These are phyloP conservation scores for Xenus cinereus DNA, from an alignment of 2,113 vertebrate genomes.

Conservation along the genomic window DNA sequence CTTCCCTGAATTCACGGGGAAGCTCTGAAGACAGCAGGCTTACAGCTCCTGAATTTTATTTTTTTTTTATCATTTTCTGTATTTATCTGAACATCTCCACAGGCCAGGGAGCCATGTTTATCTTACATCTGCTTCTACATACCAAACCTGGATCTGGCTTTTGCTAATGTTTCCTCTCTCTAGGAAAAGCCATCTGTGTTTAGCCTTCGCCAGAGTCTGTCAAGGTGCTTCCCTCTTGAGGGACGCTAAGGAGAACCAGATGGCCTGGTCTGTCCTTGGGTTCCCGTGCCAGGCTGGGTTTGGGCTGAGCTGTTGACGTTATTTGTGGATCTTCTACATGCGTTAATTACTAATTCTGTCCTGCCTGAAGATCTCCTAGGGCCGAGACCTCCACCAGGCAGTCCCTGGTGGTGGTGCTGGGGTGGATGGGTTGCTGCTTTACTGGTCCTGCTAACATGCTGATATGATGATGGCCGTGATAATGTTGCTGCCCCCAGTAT, in stretches of 20 bases:
- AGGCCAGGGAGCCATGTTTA: neutral
- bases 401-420: neutral
- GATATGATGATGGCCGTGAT: neutral
- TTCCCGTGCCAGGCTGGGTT: neutral
- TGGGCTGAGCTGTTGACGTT: neutral
- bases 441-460: neutral
- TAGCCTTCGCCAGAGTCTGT: neutral
- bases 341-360: neutral
- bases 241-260: neutral
- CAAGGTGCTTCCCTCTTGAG: neutral
- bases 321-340: neutral
- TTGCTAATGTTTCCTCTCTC: neutral
- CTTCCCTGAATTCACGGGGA: neutral
- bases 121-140: neutral
- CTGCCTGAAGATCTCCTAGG: neutral
- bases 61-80: neutral
- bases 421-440: neutral
- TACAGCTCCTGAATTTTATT: neutral
- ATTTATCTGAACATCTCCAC: neutral
- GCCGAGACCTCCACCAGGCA: neutral
- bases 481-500: neutral
- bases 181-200: neutral
- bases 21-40: neutral
- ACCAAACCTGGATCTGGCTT: neutral
- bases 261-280: neutral